Evolutionary conservation across 1,140 invertebrate species (phyloP).

Genomic region (Reticulitermes speratus): DNA sequence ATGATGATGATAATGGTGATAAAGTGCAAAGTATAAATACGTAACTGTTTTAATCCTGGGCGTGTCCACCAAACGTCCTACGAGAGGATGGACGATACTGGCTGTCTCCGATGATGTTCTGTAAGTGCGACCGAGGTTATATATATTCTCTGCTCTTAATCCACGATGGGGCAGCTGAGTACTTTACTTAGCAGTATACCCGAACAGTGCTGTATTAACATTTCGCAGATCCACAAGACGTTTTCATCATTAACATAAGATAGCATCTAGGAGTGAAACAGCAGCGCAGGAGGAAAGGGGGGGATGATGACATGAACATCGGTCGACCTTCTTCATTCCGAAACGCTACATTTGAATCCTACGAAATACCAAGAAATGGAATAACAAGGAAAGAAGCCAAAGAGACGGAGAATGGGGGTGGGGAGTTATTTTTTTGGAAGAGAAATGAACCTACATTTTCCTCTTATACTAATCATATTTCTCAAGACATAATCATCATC

Average conservation of each 20-base stretch:
- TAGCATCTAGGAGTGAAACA: neutral
- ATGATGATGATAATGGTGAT: no score
- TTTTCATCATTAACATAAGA: neutral
- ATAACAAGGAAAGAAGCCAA: slow-evolving; percentile 13
- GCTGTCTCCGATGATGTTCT: no score
- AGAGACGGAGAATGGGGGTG: neutral
- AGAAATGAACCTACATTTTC: neutral
- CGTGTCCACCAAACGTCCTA: no score
- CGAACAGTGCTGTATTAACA: neutral
- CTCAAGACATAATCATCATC: slow-evolving; percentile 16
- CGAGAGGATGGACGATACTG: no score
- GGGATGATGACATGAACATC: neutral
- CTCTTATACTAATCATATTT: slow-evolving; percentile 10
- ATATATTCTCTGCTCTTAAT: no score
- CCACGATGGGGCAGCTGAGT: no score
- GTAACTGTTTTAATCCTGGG: no score
- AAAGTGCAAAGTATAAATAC: no score
- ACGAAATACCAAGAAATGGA: slow-evolving; percentile 7
- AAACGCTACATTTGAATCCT: slow-evolving; percentile 12
- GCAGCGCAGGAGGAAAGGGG: neutral
- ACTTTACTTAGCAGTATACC: neutral
- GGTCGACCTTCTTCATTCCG: slow-evolving; percentile 13
- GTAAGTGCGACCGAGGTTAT: no score
- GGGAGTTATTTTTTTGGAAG: neutral
- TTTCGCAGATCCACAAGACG: neutral